Evolutionary conservation across 2,113 vertebrate species (phyloP), one percentile per base, ranked within the genome.

Genomic region (Anhinga rufa): DNA sequence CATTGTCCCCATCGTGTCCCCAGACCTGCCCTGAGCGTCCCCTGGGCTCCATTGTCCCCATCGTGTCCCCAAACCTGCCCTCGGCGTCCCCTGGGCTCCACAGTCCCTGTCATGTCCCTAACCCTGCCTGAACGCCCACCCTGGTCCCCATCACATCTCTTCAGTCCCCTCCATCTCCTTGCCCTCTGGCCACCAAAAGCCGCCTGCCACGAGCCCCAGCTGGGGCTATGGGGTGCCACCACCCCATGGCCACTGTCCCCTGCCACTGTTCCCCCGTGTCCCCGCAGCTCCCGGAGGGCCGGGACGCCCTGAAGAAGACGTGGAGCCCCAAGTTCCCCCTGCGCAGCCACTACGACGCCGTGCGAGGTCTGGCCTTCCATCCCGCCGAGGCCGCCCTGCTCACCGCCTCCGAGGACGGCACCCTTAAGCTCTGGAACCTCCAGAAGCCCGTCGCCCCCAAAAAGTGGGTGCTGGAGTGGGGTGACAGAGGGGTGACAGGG

Each of bases 301-400:
- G 98, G 68, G 99, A 99, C 4, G 98, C 99, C 93, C 99, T 99
- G 65, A 99, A 99, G 94, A 99, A 99, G 98, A 99, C 98, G 0
- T 99, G 99, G 99, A 99, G 99, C 97, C 98, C 99, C 65, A 98
- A 98, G 28, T 99, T 99, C 95, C 99, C 99, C 6, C 98, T 99
- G 42, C 98, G 99, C 77, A 99, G 99, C 65, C 99, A 99, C 97
- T 99, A 99, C 4, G 99, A 99, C 0, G 99, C 99, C 86, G 98
- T 99, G 92, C 98, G 99, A 6, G 98, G 98, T 5, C 85, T 99
- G 97, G 99, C 98, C 24, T 99, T 99, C 97, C 99, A 99, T 96
- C 99, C 98, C n/a, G 97, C 92, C 78, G 98, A 99, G 93, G 98
- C 99, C 0, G 99, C 99, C 12, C 90, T 99, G 84, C 96, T 99